Percentiles rank a stretch among this genome's conserved stretches.
Conservation (phyloP, 2,888 invertebrate genomes). For the Automeris io region DNA sequence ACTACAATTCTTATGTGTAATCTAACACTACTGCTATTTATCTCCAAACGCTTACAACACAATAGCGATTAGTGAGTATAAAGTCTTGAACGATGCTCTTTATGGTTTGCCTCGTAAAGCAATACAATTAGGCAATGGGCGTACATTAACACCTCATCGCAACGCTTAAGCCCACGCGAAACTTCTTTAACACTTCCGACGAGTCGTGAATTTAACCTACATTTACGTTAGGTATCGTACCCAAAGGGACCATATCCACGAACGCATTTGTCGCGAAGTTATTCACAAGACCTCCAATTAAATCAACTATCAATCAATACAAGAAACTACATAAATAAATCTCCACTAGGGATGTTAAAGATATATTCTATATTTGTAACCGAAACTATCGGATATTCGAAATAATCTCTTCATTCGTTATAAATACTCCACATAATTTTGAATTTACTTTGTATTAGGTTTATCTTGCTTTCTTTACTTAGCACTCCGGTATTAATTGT, state of each 20-base stretch:
- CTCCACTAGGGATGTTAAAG: no score
- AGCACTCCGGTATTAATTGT: no score
- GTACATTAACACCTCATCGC: slow-evolving; percentile 69
- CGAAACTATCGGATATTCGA: no score
- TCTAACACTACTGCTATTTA: slow-evolving; percentile 20
- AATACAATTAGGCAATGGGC: slow-evolving; percentile 72
- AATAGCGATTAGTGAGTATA: slow-evolving; percentile 62
- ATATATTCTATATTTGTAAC: no score
- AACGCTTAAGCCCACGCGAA: slow-evolving; percentile 58
- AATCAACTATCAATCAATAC: no score
- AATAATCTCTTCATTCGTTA: no score
- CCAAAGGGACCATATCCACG: slow-evolving; percentile 21
- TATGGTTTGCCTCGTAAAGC: slow-evolving; percentile 63
- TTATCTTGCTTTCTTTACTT: no score
- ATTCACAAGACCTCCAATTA: slow-evolving; percentile 33
- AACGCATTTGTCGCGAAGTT: slow-evolving; percentile 39
- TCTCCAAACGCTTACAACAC: slow-evolving; percentile 38
- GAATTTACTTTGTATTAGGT: no score
- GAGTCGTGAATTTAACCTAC: slow-evolving; percentile 53
- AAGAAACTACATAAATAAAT: no score
- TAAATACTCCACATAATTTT: no score
- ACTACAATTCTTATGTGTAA: background rate
- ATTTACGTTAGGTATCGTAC: slow-evolving; percentile 31
- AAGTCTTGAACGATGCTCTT: slow-evolving; percentile 51
- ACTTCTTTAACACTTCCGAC: slow-evolving; percentile 34